phyloP scores from a whole-genome alignment of 2,888 invertebrate species.

The Podotricha telesiphe region DNA sequence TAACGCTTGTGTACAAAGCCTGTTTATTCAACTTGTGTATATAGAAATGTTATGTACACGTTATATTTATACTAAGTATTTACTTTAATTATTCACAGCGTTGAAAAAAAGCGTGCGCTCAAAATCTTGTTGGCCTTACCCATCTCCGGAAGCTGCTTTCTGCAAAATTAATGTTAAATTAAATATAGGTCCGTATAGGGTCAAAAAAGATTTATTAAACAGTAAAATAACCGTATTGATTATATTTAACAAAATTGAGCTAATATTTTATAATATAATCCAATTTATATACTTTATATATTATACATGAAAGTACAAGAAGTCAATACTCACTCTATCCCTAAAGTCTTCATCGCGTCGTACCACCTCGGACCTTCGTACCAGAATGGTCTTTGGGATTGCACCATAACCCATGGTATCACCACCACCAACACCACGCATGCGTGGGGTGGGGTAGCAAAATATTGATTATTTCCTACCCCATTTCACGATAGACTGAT shows the following conservation, averaged over 20 bases:
- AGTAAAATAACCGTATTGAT: too few relatives aligned
- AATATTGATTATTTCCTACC: conserved; percentile 77
- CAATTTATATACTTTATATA: too few relatives aligned
- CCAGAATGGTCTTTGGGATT: conserved; percentile 68
- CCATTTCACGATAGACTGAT: conserved; percentile 74
- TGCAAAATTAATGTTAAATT: conserved; percentile 39
- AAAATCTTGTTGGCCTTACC: conserved; percentile 54
- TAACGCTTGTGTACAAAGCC: conserved; percentile 63
- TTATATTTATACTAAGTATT: conserved; percentile 55
- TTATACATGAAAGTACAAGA: background rate
- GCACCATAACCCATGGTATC: conserved; percentile 62
- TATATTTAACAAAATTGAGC: too few relatives aligned
- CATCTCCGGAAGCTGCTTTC: conserved; percentile 28
- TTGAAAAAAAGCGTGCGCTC: conserved; percentile 49
- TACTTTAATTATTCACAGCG: conserved; percentile 54
- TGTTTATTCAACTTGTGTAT: conserved; percentile 67
- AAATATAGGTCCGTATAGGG: conserved; percentile 36
- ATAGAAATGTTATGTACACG: conserved; percentile 57
- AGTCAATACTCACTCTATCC: conserved; percentile 39
- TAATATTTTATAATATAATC: too few relatives aligned
- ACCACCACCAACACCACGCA: conserved; percentile 77
- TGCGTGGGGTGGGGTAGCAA: conserved; percentile 75
- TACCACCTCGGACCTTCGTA: conserved; percentile 54
- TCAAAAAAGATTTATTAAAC: background rate
- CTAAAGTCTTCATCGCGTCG: conserved; percentile 47